A percentile compares a stretch with the other conserved stretches of the same genome.
Conservation (phyloP, 2,113 vertebrate genomes). For the Leuciscus idus region DNA sequence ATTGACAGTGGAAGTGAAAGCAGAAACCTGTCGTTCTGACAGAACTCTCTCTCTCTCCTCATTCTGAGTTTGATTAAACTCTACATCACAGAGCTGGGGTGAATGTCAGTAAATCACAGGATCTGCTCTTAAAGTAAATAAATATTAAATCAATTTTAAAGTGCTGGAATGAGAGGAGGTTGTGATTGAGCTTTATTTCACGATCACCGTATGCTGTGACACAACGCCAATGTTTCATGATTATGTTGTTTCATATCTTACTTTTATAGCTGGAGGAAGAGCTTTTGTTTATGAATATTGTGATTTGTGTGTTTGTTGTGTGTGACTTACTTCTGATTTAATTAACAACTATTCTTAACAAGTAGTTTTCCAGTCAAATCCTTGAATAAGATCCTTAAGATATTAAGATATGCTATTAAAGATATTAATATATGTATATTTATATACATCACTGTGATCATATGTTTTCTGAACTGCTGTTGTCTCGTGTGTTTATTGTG, state of each 20-base stretch:
- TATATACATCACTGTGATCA: no score
- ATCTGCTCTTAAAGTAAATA: constrained; percentile 61
- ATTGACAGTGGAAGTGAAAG: constrained; percentile 6
- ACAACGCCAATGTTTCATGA: background rate
- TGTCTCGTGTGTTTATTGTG: no score
- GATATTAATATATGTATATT: no score
- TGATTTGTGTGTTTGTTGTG: background rate
- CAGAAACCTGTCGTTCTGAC: background rate
- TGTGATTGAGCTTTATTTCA: constrained; percentile 17
- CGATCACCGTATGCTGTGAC: background rate
- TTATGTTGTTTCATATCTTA: constrained; percentile 9
- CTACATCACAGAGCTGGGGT: constrained; percentile 63
- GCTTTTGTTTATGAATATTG: background rate
- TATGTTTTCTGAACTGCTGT: no score
- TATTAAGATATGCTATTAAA: background rate
- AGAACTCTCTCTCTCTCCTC: background rate
- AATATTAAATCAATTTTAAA: constrained; percentile 58
- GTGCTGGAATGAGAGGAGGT: constrained; percentile 12
- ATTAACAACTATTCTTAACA: no score
- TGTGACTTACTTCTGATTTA: no score
- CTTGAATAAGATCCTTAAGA: background rate
- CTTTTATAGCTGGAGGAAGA: background rate
- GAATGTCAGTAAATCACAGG: constrained; percentile 57
- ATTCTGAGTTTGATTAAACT: constrained; percentile 64
- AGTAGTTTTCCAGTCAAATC: background rate